A percentile compares a stretch with the other conserved stretches of the same genome.
phyloP scores from a whole-genome alignment of 2,888 invertebrate genomes.

The Drosophila mettleri region DNA sequence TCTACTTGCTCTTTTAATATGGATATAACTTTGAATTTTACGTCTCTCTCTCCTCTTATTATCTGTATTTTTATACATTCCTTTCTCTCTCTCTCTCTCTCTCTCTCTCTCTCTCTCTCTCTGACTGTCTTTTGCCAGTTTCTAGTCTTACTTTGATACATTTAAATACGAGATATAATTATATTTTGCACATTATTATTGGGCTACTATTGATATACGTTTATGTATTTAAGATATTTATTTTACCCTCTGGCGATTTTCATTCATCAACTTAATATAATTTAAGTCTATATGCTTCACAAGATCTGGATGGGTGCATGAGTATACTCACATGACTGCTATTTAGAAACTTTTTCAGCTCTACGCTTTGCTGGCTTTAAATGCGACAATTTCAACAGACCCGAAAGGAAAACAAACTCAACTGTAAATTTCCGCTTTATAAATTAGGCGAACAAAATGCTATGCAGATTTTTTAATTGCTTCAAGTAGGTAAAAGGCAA shows the following conservation, averaged over 20 bases:
- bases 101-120: too few species aligned
- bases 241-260: background rate
- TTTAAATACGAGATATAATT: too few species aligned
- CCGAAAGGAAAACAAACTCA: constrained; percentile 18
- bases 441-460: constrained; percentile 38
- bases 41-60: background rate
- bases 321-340: background rate
- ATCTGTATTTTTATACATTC: too few species aligned
- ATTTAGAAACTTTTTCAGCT: background rate
- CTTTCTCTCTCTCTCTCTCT: too few species aligned
- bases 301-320: background rate
- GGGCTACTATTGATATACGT: too few species aligned
- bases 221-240: too few species aligned
- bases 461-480: constrained; percentile 68
- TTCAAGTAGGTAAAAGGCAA: constrained; percentile 31
- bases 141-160: background rate
- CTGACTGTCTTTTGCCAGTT: too few species aligned
- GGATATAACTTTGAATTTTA: background rate
- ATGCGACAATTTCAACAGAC: constrained; percentile 2
- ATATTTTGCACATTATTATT: too few species aligned
- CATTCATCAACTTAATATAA: background rate
- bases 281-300: background rate
- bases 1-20: background rate
- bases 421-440: constrained; percentile 50
- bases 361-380: constrained; percentile 15